Base-by-base conservation (phyloP, 2,113 vertebrate genomes). In the Rallus limicola region DNA sequence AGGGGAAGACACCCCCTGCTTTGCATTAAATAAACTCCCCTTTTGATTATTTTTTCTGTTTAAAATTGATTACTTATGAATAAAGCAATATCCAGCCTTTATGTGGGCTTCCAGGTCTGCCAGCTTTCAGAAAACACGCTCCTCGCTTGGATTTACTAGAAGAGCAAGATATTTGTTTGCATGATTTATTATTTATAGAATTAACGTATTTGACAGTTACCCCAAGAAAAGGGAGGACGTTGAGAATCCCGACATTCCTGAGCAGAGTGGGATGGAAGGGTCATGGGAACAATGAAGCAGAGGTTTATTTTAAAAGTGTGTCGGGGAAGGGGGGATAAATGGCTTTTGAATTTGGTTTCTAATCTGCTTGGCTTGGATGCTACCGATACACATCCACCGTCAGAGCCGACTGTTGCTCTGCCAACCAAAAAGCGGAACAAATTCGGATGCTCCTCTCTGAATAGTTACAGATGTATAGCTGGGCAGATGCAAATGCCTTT, bases 1-100 rank as follows among this genome's bases (percentile, higher is more conserved):
- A 21, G 36, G 6, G 2, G 16, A 24, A 6, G 2, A 6, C 42
- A 38, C 18, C 5, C 29, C 20, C 4, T 0, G 0, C 9, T 42
- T 55, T 20, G 53, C 3, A 3, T 40, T 5, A 79, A 68, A 65
- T 11, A 11, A 55, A 13, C 11, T 10, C n/a, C 9, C 3, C 3
- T 26, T 17, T 65, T 13, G 14, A 11, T 46, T 10, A 5, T 3
- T 80, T 68, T 68, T 76, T 12, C 28, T 12, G 1, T 28, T 53
- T 48, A 19, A 52, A 86, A 16, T 50, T 5, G 28, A 3, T 40
- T 1, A 5, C 2, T 44, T 2, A 0, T 4, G 29, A 24, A 38
- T 15, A 17, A 75, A 80, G 11, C 20, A 6, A 52, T 15, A 46
- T 8, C 24, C 69, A 64, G 52, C 34, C 48, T 34, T 50, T 17